Conservation (phyloP, 1,140 invertebrate species). For the Agrilus planipennis region DNA sequence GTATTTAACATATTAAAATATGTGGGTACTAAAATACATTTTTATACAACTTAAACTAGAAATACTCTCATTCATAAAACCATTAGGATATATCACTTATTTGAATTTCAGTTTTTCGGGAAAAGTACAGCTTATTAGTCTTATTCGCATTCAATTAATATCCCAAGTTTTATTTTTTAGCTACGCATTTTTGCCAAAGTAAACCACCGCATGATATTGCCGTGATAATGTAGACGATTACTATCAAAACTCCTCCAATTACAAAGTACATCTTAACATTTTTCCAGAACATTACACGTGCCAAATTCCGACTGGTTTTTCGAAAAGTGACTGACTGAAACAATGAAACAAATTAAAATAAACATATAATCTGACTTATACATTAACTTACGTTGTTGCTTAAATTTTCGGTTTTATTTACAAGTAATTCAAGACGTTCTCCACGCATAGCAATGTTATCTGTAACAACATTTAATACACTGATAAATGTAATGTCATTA, state of each 20-base stretch:
- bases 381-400: slow-evolving; percentile 63
- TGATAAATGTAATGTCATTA: not conserved
- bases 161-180: slow-evolving; percentile 23
- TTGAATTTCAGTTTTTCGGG: too few species aligned
- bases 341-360: slow-evolving; percentile 39
- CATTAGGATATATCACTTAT: too few species aligned
- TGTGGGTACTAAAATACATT: too few species aligned
- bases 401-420: slow-evolving; percentile 86
- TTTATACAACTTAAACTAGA: too few species aligned
- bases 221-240: slow-evolving; percentile 76
- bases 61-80: too few species aligned
- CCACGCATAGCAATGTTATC: slow-evolving; percentile 75
- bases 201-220: slow-evolving; percentile 78
- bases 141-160: too few species aligned
- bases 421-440: slow-evolving; percentile 76
- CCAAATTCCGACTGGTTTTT: slow-evolving; percentile 71
- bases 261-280: slow-evolving; percentile 85
- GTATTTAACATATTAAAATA: too few species aligned
- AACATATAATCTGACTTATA: not conserved
- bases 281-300: slow-evolving; percentile 84
- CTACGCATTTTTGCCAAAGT: slow-evolving; percentile 60
- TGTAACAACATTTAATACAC: slow-evolving; percentile 35
- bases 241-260: slow-evolving; percentile 52
- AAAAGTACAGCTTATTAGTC: too few species aligned
- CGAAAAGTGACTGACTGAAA: slow-evolving; percentile 79